Percentiles rank a stretch among this genome's conserved stretches.
These are phyloP conservation scores for Nixonia krombeini DNA, from an alignment of 1,140 invertebrate genomes.

Conservation along the genomic window DNA sequence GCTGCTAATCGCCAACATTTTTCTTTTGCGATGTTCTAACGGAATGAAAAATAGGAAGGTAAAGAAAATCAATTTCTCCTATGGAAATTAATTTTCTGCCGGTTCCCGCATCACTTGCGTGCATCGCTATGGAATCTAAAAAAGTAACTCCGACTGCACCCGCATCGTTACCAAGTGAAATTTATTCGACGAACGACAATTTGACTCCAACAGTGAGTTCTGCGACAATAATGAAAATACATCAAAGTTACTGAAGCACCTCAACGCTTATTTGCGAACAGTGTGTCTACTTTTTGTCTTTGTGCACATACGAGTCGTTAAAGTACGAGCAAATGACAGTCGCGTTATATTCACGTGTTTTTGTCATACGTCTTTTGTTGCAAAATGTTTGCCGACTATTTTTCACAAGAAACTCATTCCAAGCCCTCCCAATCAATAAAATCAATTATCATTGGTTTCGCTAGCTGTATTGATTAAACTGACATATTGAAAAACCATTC, in stretches of 20 bases:
- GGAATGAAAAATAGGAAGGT: constrained; percentile 18
- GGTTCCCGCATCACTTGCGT: constrained; percentile 37
- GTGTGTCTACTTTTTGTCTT: constrained; percentile 18
- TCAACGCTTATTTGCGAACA: constrained; percentile 13
- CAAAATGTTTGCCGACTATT: neutral
- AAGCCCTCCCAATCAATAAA: too few relatives aligned
- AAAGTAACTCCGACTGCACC: constrained; percentile 35
- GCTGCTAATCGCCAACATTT: constrained; percentile 7
- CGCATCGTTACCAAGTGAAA: constrained; percentile 42
- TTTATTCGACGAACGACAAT: constrained; percentile 45
- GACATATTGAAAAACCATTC: too few relatives aligned
- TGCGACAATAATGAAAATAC: constrained; percentile 41
- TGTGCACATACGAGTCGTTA: neutral
- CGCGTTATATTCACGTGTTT: too few relatives aligned
- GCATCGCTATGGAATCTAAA: constrained; percentile 27
- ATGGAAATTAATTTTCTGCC: constrained; percentile 49
- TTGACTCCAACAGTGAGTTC: constrained; percentile 21
- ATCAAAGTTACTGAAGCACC: constrained; percentile 30
- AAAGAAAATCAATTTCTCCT: constrained; percentile 45
- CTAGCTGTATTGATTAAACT: too few relatives aligned
- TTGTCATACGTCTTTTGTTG: too few relatives aligned
- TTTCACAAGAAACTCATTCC: too few relatives aligned
- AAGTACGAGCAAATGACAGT: too few relatives aligned
- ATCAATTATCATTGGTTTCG: too few relatives aligned
- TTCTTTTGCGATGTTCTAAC: constrained; percentile 10